phyloP scores from a whole-genome alignment of 2,797 vertebrate genomes.

The Enteromius afrohamiltoni region DNA sequence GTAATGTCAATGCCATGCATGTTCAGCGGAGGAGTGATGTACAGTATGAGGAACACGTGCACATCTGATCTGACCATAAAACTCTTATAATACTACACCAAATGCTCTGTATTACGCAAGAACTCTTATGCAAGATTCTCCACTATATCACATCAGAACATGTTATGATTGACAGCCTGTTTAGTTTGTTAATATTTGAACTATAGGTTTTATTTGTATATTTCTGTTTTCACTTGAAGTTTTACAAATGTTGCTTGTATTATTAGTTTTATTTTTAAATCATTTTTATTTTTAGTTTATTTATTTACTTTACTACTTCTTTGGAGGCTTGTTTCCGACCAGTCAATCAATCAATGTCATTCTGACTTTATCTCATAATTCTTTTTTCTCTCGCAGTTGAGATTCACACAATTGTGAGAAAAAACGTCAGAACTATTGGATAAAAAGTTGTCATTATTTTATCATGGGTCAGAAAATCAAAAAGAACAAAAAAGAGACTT shows the following conservation, averaged over 20 bases:
- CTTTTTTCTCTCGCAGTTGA: no score
- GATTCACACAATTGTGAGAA: no score
- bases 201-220: not conserved
- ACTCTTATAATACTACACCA: conserved; percentile 34
- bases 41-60: not conserved
- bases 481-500: not conserved
- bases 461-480: no score
- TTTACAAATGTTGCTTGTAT: not conserved
- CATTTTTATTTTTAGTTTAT: not conserved
- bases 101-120: not conserved
- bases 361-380: not conserved
- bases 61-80: conserved; percentile 48
- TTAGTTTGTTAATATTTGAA: not conserved
- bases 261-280: not conserved
- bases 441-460: no score
- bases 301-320: not conserved
- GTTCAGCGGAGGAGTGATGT: not conserved
- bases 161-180: not conserved
- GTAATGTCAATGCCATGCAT: conserved; percentile 3
- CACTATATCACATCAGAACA: not conserved
- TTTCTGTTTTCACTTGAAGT: not conserved
- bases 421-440: not conserved
- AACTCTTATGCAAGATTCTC: not conserved
- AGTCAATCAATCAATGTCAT: not conserved
- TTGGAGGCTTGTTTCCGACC: not conserved